phyloP scores from a whole-genome alignment of 1,140 invertebrate species.

The Maconellicoccus hirsutus region DNA sequence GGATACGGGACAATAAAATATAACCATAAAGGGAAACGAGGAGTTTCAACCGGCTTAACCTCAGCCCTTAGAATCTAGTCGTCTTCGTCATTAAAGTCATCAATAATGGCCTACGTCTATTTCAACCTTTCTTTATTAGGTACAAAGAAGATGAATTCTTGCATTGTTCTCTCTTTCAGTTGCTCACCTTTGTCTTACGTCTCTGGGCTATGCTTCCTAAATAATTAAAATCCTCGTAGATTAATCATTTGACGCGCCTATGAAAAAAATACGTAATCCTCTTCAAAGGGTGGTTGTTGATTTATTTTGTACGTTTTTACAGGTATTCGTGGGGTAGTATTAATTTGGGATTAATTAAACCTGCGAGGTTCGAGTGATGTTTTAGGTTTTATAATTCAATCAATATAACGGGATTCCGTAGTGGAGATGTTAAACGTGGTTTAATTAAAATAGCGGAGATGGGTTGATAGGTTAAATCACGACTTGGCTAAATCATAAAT shows the following conservation, averaged over 20 bases:
- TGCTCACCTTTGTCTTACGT: constrained; percentile 12
- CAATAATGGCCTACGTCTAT: constrained; percentile 18
- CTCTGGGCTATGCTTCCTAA: not conserved
- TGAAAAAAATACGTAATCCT: not conserved
- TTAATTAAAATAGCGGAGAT: too few relatives aligned
- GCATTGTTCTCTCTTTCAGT: constrained; percentile 7
- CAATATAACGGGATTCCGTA: too few relatives aligned
- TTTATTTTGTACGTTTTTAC: not conserved
- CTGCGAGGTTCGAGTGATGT: too few relatives aligned
- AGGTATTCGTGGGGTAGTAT: too few relatives aligned
- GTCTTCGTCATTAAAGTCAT: constrained; percentile 20
- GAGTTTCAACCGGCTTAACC: constrained; percentile 17
- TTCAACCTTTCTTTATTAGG: constrained; percentile 19
- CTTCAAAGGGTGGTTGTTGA: not conserved
- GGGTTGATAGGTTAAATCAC: too few relatives aligned
- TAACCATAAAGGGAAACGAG: constrained; percentile 12
- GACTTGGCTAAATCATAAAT: too few relatives aligned
- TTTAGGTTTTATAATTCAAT: too few relatives aligned
- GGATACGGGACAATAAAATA: constrained; percentile 13
- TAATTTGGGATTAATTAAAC: too few relatives aligned
- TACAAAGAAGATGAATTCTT: constrained; percentile 22
- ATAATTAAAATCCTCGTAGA: constrained; percentile 15
- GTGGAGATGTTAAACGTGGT: too few relatives aligned
- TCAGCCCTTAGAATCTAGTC: constrained; percentile 15
- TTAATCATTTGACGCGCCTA: constrained; percentile 13